phyloP scores from a whole-genome alignment of 1,140 invertebrate species.

The roundworm (Caenorhabditis elegans) region WBcel235 BX284603.4:11946001-11946500 shows the following conservation, averaged over 20 bases:
- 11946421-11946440: not conserved
- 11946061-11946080: no score
- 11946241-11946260: slow-evolving; percentile 28
- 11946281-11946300: not conserved
- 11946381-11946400: slow-evolving; percentile 37
- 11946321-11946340: slow-evolving; percentile 2
- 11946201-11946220: slow-evolving; percentile 12
- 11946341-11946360: not conserved
- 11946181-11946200: slow-evolving; percentile 29
- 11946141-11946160: slow-evolving; percentile 35
- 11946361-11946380: slow-evolving; percentile 28
- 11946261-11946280: not conserved
- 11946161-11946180: slow-evolving; percentile 29
- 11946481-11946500: no score
- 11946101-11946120: not conserved
- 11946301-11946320: not conserved
- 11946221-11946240: not conserved
- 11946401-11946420: slow-evolving; percentile 35
- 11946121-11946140: not conserved
- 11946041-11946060: slow-evolving; percentile 22
- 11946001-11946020: not conserved
- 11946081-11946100: no score
- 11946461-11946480: no score
- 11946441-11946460: no score
- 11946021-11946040: not conserved